phyloP scores from a whole-genome alignment of 1,140 invertebrate species.

The Hypsibius dujardini region DNA sequence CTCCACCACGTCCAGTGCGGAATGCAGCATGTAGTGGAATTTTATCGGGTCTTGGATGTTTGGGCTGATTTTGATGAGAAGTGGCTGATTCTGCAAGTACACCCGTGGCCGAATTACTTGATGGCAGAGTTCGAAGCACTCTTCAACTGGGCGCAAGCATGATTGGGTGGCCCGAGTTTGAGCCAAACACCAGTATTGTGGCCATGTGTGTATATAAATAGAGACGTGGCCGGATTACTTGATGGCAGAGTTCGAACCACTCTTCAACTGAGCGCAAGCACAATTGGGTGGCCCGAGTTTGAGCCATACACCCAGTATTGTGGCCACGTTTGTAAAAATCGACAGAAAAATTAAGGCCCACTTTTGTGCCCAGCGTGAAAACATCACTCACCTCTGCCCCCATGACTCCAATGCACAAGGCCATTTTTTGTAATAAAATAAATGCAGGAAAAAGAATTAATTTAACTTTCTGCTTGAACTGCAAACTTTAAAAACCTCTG shows the following conservation, averaged over 20 bases:
- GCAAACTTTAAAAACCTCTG: too few species aligned
- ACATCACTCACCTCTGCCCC: slow-evolving; percentile 2
- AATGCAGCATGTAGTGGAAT: slow-evolving; percentile 79
- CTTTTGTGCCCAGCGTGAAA: not conserved
- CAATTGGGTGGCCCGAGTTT: too few species aligned
- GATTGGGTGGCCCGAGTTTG: too few species aligned
- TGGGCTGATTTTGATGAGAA: slow-evolving; percentile 13
- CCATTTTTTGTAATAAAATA: too few species aligned
- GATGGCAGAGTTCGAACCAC: not conserved
- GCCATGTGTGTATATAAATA: not conserved
- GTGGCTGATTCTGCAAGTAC: slow-evolving; percentile 8
- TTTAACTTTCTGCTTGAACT: too few species aligned
- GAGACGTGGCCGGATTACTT: not conserved
- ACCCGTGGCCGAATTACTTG: not conserved
- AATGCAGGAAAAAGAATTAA: too few species aligned
- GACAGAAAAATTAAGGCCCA: not conserved
- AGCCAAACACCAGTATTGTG: not conserved
- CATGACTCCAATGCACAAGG: slow-evolving; percentile 14
- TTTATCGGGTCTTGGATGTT: slow-evolving; percentile 37
- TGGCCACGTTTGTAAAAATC: not conserved
- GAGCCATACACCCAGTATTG: too few species aligned
- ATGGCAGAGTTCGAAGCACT: not conserved
- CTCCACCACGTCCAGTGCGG: slow-evolving; percentile 79
- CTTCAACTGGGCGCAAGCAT: not conserved
- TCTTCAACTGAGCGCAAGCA: not conserved